Evolutionary conservation across 2,888 invertebrate species (phyloP), one percentile per base, ranked within the genome.

Genomic region (Smittia aterrima): DNA sequence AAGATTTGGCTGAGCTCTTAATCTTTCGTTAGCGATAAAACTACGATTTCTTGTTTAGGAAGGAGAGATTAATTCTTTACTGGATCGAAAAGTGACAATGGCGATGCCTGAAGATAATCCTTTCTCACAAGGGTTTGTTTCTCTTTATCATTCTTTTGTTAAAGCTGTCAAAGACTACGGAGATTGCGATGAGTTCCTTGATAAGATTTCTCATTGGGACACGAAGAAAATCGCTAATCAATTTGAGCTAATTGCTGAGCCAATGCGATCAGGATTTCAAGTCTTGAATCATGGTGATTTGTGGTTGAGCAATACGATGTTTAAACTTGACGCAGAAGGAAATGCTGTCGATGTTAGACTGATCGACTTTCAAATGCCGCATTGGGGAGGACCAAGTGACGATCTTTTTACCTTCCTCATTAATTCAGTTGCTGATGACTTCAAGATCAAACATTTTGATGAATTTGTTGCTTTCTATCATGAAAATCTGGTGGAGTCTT

Each of bases 241-340:
- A 1, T 67, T 1, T 1, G 16, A 41, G 7, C 16, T 1, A 25
- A 27, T 41, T 16, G 62, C 68, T 1, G 62, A 54, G 16, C 74
- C 74, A 1, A 68, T 72, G 71, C 0, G 22, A 24, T 22, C 18
- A 13, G 75, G 75, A 38, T 74, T 77, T 9, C 75, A 74, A 13
- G 75, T 75, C 1, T 38, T 77, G 9, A 75, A 75, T 25, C 77
- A 77, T 38, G 75, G 76, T 0, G 77, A 76, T 54, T 25, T 72
- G 22, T 77, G 77, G 77, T 22, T 62, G 9, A 76, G 73, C 38
- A 76, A 77, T 18, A 75, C 76, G 40, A 58, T 76, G 75, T 76
- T 77, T 70, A 76, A 76, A 53, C 66, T 75, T 11, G 53, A 75
- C 16, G 32, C 32, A 32, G 32, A 32, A 32, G 32, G 32, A 32